Evolutionary conservation across 2,797 vertebrate genomes (phyloP), one percentile per base, ranked within the genome.

Genomic region (Tympanoctomys barrerae): DNA sequence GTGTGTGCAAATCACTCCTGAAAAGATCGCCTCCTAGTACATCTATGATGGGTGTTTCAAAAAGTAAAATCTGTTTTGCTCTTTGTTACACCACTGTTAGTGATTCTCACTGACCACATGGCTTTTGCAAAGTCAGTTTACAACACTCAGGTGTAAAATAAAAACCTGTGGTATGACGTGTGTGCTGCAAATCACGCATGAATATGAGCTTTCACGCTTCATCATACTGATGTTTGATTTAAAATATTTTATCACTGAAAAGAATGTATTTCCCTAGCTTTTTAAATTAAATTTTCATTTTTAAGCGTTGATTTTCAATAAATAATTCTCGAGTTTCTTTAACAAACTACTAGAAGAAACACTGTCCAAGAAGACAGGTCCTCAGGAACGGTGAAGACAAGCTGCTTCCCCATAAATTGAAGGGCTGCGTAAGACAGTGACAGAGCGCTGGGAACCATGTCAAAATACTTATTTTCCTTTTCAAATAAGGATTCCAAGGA

Each of bases 211-310:
- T 71, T 68, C 42, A n/a, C 73, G 75, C 79, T 22, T 75, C 31
- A 83, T 71, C 92, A 66, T 62, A 16, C 16, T 90, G 21, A 73
- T 71, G 24, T 28, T 79, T 90, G 0, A 79, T 80, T 61, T 19
- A 61, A 71, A 89, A 42, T 85, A 71, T 73, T 91, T 86, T 70
- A 62, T 85, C 84, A n/a, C 2, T 85, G 5, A 49, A 94, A 71
- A 83, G 22, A 85, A 64, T 62, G 46, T 92, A 88, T 70, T 95
- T 89, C 28, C 49, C 39, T 89, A 31, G 28, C 21, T 2, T 68
- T 93, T 68, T 49, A 68, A 59, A 61, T 70, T 36, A 61, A 61
- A 36, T 91, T n/a, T 95, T 70, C 9, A 49, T 89, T 97, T 94
- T 87, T n/a, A 80, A 70, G 73, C 89, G 5, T 0, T 0, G 46